Base-by-base conservation (phyloP, 2,888 invertebrate species). In the Volucella bombylans region DNA sequence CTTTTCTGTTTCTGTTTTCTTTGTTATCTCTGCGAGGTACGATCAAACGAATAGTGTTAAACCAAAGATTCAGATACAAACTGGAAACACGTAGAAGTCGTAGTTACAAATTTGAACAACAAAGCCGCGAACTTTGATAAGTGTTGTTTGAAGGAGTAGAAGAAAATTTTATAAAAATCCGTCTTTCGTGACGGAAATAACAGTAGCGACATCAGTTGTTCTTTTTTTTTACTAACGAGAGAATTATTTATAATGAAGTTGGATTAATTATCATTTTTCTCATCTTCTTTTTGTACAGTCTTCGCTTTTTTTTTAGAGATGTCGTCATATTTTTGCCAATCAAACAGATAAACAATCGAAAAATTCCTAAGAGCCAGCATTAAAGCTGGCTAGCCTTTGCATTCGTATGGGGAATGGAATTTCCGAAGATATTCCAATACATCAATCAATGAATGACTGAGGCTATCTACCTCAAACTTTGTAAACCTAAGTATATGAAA, bases 91-190 rank as follows among this genome's bases (percentile, higher is more conserved):
- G 50, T 11, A 47, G 11, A 57, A 50, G 23, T 41, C 18, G 18
- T 14, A 74, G 8, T 0, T 15, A 57, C 41, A 18, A 2, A 39
- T n/a, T 14, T 50, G 23, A 15, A 50, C 11, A 31, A 54, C 50
- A 62, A 52, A 15, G 38, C 43, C 52, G 15, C 8, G 18, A 38
- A n/a, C 31, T 12, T 38, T 39, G 52, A 67, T 68, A 52, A 76
- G 61, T 68, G 31, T 38, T 61, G 59, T 52, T 1, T 65, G 61
- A 76, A 68, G 76, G 49, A 54, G 76, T 3, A 18, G 14, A 76
- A 76, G 61, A 61, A 61, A 68, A 54, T 68, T 43, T 3, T 3
- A 2, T 43, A 61, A 76, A 45, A 61, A 45, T 68, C 61, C 61
- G 39, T 52, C 67, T 52, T 61, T 61, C 59, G 67, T 47, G 76